Percentiles rank a stretch among this genome's conserved stretches.
Evolutionary conservation across 2,113 vertebrate genomes (phyloP).

Genomic region (Ploceus nigricollis): DNA sequence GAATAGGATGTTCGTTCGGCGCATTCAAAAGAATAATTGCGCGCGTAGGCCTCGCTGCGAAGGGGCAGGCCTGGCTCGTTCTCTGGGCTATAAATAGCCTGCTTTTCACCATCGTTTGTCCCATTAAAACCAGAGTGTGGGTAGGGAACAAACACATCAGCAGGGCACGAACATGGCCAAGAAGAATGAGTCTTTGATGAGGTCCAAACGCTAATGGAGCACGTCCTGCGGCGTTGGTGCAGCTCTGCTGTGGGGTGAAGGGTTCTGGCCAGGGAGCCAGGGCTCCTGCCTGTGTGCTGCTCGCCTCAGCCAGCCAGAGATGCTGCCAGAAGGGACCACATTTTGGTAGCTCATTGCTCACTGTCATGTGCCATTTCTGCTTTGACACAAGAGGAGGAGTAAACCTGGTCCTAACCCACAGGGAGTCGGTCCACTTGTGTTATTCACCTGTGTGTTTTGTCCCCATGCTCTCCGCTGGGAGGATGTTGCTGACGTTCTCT

Average conservation of each 20-base stretch:
- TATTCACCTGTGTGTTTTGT: neutral
- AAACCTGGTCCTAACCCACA: neutral
- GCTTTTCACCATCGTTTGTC: slow-evolving; percentile 23
- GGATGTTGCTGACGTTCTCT: neutral
- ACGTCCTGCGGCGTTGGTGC: fast-evolving
- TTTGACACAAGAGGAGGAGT: neutral
- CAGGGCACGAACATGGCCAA: neutral
- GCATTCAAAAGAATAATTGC: slow-evolving; percentile 50
- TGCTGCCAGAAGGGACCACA: neutral
- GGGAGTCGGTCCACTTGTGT: neutral
- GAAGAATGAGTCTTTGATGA: slow-evolving; percentile 41
- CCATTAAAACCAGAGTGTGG: slow-evolving; percentile 25
- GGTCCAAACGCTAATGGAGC: neutral
- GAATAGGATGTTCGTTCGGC: slow-evolving; percentile 22
- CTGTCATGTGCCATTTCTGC: neutral
- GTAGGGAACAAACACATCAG: slow-evolving; percentile 19
- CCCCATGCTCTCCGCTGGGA: neutral
- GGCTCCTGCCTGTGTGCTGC: neutral
- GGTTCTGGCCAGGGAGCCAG: neutral
- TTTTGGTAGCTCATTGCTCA: neutral
- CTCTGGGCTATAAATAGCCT: slow-evolving; percentile 37
- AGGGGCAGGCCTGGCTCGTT: slow-evolving; percentile 54
- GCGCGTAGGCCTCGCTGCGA: neutral
- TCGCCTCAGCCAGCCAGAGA: neutral
- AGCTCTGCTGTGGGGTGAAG: neutral